Evolutionary conservation across 2,113 vertebrate species (phyloP).

Genomic region (Periophthalmodon schlosseri): DNA sequence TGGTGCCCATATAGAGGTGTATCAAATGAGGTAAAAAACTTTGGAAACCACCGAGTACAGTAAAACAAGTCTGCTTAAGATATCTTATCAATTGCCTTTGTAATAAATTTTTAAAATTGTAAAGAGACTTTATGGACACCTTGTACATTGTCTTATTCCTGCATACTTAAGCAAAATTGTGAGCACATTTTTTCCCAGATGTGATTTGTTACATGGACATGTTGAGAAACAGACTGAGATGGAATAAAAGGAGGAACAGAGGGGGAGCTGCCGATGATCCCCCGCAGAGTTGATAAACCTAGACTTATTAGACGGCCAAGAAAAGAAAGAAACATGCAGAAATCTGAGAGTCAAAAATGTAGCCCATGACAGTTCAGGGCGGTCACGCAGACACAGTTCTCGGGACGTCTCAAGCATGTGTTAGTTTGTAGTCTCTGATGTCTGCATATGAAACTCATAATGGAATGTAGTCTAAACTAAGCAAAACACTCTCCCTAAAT

Average conservation of each 20-base stretch:
- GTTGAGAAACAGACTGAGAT: slow-evolving; percentile 42
- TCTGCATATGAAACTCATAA: slow-evolving; percentile 13
- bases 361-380: slow-evolving; percentile 22
- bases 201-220: slow-evolving; percentile 61
- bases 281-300: slow-evolving; percentile 74
- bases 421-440: slow-evolving; percentile 34
- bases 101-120: too few species aligned
- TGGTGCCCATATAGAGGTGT: too few species aligned
- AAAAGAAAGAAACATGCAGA: slow-evolving; percentile 27
- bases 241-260: slow-evolving; percentile 14
- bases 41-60: too few species aligned
- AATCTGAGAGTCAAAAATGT: slow-evolving; percentile 13
- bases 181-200: slow-evolving; percentile 71
- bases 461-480: neutral
- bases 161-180: neutral
- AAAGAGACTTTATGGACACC: too few species aligned
- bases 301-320: slow-evolving; percentile 48
- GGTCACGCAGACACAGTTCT: neutral
- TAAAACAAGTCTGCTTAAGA: too few species aligned
- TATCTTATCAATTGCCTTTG: too few species aligned
- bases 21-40: too few species aligned
- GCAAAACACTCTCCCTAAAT: slow-evolving; percentile 22
- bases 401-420: slow-evolving; percentile 28
- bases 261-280: slow-evolving; percentile 60
- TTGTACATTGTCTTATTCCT: neutral